Evolutionary conservation across 2,888 invertebrate species (phyloP).

Genomic region (Argyresthia albistria): DNA sequence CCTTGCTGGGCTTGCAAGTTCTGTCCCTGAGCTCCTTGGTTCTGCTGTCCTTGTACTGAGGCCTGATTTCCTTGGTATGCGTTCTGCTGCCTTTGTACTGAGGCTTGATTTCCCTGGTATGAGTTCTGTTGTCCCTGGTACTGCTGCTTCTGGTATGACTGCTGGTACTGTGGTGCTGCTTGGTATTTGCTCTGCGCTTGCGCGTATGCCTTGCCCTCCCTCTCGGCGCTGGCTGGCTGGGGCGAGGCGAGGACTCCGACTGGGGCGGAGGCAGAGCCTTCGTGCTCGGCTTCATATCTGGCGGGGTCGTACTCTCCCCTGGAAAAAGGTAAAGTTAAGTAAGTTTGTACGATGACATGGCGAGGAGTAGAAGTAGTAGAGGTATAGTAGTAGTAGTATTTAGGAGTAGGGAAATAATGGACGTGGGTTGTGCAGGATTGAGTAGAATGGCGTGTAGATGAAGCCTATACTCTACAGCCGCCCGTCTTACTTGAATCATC

Average conservation of each 20-base stretch:
- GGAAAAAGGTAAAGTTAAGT: not conserved
- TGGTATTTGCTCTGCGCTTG: not conserved
- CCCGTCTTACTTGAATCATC: too few species aligned
- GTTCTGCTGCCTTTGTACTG: not conserved
- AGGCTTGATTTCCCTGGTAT: not conserved
- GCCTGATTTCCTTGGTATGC: slow-evolving; percentile 4
- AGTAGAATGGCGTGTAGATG: too few species aligned
- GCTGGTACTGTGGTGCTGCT: not conserved
- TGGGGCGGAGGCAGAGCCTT: slow-evolving; percentile 6
- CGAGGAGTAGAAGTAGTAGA: not conserved
- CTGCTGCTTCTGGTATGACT: not conserved
- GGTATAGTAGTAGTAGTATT: not conserved
- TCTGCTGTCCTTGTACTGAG: slow-evolving; percentile 5
- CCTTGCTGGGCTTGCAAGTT: slow-evolving; percentile 6
- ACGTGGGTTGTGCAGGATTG: too few species aligned
- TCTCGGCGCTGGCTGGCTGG: not conserved
- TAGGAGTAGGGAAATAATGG: too few species aligned
- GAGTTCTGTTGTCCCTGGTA: not conserved
- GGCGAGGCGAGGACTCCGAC: not conserved
- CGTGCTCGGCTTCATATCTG: not conserved
- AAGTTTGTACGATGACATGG: not conserved
- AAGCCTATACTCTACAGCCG: too few species aligned
- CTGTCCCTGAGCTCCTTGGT: slow-evolving; percentile 1
- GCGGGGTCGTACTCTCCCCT: slow-evolving; percentile 2
- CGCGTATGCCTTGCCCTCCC: not conserved